Evolutionary conservation across 2,113 vertebrate species (phyloP), one percentile per base, ranked within the genome.

Genomic region (Malurus elegans): DNA sequence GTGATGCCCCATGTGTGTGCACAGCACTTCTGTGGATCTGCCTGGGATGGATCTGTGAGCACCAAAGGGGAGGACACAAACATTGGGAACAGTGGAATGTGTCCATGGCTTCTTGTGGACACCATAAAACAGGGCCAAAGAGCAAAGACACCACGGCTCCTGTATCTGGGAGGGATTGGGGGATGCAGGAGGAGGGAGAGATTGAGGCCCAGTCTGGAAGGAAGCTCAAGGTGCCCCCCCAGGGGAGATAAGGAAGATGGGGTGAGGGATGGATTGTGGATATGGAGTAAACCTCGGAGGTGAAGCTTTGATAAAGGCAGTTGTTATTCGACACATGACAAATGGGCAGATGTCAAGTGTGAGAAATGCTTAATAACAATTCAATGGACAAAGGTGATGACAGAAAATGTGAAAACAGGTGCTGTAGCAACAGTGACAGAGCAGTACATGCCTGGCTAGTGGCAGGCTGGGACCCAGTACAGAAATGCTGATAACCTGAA

Each of bases 61-160:
- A 80, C 18, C 23, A n/a, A 79, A 66, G 29, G 29, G 56, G 38
- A 47, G n/a, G 57, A 31, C 51, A 58, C 36, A 58, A 94, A 53
- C 61, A 31, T 57, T 16, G 24, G n/a, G 25, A 73, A 34, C 25
- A 44, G 50, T 20, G 69, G 70, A 34, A 66, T 9, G 9, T 51
- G 67, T 60, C 67, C 61, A 26, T 9, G 38, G 42, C 44, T 32
- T 67, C 54, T 48, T 20, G 18, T 42, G 18, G 12, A 18, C 23
- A 25, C 57, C 38, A 67, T 51, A 60, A 94, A 64, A 48, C 0
- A 6, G 18, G 48, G n/a, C 42, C 73, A 81, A 91, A 84, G 65
- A 81, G 69, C 34, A 91, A 69, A 83, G 60, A 3, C 0, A 0
- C 5, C 0, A 3, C 14, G 36, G 38, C 5, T 60, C 17, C 60